phyloP scores from a whole-genome alignment of 1,140 invertebrate genomes.

The Camponotus floridanus region DNA sequence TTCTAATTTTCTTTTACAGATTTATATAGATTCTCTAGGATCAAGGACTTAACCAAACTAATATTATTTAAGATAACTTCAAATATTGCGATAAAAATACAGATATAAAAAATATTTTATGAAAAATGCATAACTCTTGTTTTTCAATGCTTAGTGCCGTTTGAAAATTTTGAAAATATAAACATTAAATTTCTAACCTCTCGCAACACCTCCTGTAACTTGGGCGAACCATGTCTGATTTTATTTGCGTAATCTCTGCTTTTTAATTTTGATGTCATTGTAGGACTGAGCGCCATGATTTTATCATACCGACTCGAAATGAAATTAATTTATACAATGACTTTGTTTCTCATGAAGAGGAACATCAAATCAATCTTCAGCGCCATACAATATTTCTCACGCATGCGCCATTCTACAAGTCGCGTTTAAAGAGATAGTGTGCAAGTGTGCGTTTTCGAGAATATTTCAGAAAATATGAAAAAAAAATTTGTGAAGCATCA shows the following conservation, averaged over 20 bases:
- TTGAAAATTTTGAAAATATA: slow-evolving; percentile 18
- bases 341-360: too few relatives aligned
- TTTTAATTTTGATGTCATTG: slow-evolving; percentile 74
- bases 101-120: not conserved
- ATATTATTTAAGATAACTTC: not conserved
- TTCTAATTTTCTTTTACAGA: not conserved
- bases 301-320: not conserved
- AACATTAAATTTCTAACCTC: slow-evolving; percentile 78
- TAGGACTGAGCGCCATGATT: slow-evolving; percentile 77
- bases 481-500: too few relatives aligned
- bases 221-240: slow-evolving; percentile 82
- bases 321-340: not conserved
- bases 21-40: not conserved
- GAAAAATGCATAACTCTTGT: not conserved
- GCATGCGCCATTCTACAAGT: too few relatives aligned
- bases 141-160: not conserved
- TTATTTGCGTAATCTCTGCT: slow-evolving; percentile 77
- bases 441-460: too few relatives aligned
- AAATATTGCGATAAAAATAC: not conserved
- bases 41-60: not conserved
- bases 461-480: too few relatives aligned
- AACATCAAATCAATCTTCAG: too few relatives aligned
- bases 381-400: too few relatives aligned
- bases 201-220: slow-evolving; percentile 82
- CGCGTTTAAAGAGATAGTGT: too few relatives aligned